These are phyloP conservation scores for Drosophila pegasa DNA, from an alignment of 2,888 invertebrate species.

Conservation along the genomic window DNA sequence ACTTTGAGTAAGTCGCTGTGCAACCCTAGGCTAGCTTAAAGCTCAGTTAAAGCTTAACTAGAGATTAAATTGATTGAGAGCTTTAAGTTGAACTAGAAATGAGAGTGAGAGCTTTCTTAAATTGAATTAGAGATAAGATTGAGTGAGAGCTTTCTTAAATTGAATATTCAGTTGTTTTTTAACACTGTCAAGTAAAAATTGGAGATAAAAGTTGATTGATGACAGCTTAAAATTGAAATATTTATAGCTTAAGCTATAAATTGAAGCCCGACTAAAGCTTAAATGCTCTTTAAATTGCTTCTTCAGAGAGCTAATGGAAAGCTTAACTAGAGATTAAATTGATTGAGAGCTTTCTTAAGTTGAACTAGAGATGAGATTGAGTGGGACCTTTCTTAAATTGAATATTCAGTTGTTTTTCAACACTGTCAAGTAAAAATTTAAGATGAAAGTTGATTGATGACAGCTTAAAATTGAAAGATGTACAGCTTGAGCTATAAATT, in stretches of 20 bases:
- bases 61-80: no score
- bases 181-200: neutral
- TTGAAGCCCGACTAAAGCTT: neutral
- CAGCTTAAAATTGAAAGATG: neutral
- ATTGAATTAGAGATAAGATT: neutral
- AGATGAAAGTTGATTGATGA: neutral
- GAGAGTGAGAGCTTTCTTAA: no score
- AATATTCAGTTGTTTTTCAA: neutral
- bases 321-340: no score
- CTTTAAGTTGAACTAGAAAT: neutral
- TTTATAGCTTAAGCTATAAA: neutral
- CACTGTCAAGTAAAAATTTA: neutral
- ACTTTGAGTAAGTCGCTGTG: conserved; percentile 79
- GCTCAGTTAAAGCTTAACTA: neutral
- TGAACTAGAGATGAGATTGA: neutral
- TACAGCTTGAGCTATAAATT: neutral
- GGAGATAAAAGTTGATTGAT: neutral
- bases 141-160: neutral
- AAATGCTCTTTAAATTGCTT: no score
- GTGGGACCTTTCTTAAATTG: neutral
- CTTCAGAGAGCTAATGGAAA: no score
- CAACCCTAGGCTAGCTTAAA: neutral
- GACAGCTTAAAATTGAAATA: neutral
- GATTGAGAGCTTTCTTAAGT: no score
- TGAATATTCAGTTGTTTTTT: neutral